These are phyloP conservation scores for Aphyosemion australe DNA, from an alignment of 2,113 vertebrate species.

Conservation along the genomic window DNA sequence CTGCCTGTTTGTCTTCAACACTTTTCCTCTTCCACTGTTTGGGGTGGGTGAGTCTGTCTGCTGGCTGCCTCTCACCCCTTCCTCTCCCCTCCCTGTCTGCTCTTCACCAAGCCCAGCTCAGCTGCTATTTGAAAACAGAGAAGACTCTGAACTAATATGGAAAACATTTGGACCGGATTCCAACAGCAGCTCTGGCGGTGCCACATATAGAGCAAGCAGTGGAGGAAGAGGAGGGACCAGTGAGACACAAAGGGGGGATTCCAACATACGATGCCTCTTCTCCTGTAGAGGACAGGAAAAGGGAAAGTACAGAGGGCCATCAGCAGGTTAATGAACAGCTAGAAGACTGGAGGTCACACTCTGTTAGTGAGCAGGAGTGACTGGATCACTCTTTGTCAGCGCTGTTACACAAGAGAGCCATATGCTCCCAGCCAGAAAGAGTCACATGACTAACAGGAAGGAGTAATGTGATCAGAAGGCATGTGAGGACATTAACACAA, in stretches of 20 bases:
- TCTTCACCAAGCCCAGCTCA: conserved; percentile 67
- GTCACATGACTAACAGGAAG: conserved; percentile 78
- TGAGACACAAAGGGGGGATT: conserved; percentile 80
- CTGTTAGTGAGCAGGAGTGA: conserved; percentile 44
- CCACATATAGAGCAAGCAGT: conserved; percentile 85
- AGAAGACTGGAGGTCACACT: conserved; percentile 50
- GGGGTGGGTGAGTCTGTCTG: conserved; percentile 49
- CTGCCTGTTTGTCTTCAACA: conserved; percentile 31
- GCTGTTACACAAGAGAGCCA: conserved; percentile 65
- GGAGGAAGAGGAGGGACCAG: conserved; percentile 50
- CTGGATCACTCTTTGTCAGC: conserved; percentile 62
- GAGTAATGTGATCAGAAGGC: conserved; percentile 75
- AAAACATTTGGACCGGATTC: conserved; percentile 90
- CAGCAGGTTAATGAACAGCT: conserved; percentile 57
- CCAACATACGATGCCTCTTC: conserved; percentile 79
- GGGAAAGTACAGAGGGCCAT: conserved; percentile 10
- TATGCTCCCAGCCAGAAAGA: conserved; percentile 56
- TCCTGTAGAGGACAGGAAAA: conserved; percentile 17
- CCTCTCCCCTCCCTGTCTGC: conserved; percentile 58
- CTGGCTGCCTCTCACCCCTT: conserved; percentile 43
- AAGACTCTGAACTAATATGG: conserved; percentile 96
- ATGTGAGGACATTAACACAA: conserved; percentile 65
- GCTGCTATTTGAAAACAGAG: conserved; percentile 83
- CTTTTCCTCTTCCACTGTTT: conserved; percentile 57
- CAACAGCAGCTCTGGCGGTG: conserved; percentile 75